Base-by-base conservation (phyloP, 1,140 invertebrate genomes). In the Bombus difficillimus region DNA sequence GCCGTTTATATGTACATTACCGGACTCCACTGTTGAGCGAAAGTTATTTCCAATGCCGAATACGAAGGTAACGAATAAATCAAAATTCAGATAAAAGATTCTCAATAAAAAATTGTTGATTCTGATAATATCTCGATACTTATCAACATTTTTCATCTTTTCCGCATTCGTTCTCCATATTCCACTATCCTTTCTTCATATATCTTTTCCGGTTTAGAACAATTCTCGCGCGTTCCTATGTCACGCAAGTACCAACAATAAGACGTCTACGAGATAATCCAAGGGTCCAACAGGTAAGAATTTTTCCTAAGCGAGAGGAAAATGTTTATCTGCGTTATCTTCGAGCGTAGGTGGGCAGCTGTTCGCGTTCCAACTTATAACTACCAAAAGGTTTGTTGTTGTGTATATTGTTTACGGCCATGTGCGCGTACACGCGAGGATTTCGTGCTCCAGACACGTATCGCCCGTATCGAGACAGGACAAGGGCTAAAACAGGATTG, bases 311-410 rank as follows among this genome's bases (percentile, higher is more conserved):
- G 18, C 43, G 43, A 62, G 22, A 25, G 25, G 0, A 13, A 22
- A 72, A 25, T 6, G 18, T 22, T 47, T 4, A 28, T 22, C 57
- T 10, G 4, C 18, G 43, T 68, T 86, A 89, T 82, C 83, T 64
- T 13, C 53, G 22, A 28, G 28, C 37, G 18, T 90, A 87, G 66
- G 72, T 82, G 10, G 89, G 82, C 57, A 87, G 81, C 3, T 92
- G 76, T 8, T 91, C 91, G 32, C 39, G 71, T 69, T 92, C 88
- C 34, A 86, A 74, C 89, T 96, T 96, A 87, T 97, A 97, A 34
- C 95, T 94, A 80, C 96, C 96, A 89, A 96, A 96, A 1, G 96
- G 96, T 90, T 95, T 95, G 90, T 96, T 96, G 85, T 97, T 97
- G 88, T 96, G 96, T 81, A 96, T 96, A 92, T 96, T 96, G 89